Evolutionary conservation across 2,888 invertebrate genomes (phyloP), one percentile per base, ranked within the genome.

Genomic region (Orchestes rusci): DNA sequence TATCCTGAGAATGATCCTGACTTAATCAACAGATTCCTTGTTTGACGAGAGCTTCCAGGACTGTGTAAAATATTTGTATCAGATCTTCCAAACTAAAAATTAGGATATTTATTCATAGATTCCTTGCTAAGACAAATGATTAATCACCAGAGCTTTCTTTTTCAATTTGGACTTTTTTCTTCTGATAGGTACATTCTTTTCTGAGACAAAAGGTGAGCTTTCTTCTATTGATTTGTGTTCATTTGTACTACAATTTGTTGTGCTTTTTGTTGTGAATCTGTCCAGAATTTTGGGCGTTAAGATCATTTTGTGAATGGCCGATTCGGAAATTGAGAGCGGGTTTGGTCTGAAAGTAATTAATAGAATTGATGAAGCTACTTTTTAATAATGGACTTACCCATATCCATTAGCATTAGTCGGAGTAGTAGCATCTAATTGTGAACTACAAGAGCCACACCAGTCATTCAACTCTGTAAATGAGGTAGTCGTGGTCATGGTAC

Each of bases 361-460:
- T n/a, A n/a, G n/a, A n/a, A n/a, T n/a, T n/a, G n/a, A n/a, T n/a
- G n/a, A n/a, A n/a, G n/a, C n/a, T n/a, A n/a, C n/a, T n/a, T n/a
- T n/a, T n/a, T n/a, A n/a, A n/a, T n/a, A n/a, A n/a, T n/a, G n/a
- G n/a, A 15, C 48, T 45, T 28, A 51, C 51, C 48, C 45, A 16
- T 42, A 18, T 7, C 8, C 15, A 39, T 37, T 36, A 12, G 31
- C 31, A 8, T 10, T n/a, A 12, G 10, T 46, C 16, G 35, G 32
- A 20, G 34, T 12, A 38, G 71, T 69, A 43, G 75, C 73, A 57
- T 75, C 74, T 48, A 84, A 69, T 63, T 87, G 87, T 10, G 87
- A 84, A 27, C 90, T 74, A 57, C 88, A 90, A 4, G 91, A 88
- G 4, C 91, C 89, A 48, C 91, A 90, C 87, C 90, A 90, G 23